Evolutionary conservation across 2,888 invertebrate species (phyloP), one percentile per base, ranked within the genome.

Genomic region (Rapana venosa): DNA sequence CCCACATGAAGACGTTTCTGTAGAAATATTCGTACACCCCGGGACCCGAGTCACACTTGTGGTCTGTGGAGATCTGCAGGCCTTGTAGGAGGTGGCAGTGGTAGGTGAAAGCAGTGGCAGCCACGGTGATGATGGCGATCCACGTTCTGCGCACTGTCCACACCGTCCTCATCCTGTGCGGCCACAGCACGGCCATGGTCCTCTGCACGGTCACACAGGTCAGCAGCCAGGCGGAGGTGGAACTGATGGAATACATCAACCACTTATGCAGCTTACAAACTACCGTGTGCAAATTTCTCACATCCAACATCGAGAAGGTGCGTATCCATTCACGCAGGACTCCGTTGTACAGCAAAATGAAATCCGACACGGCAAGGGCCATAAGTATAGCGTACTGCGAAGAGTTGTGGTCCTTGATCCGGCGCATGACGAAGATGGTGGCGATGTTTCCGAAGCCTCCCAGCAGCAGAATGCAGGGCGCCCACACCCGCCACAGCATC

Each of bases 201-300:
- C 87, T 30, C 87, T 87, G 87, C 22, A 66, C 74, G 4, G 87
- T 87, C 74, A 87, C 74, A 26, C 36, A 22, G 2, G 61, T 66
- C n/a, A 87, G 36, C 74, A 87, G 47, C 87, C 87, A 87, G 36
- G 87, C 87, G 0, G 87, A 70, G 8, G 26, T 36, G n/a, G 74
- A 47, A 47, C 11, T 74, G 47, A 35, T 13, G 47, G 36, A 11
- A 17, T 74, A 35, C 36, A 47, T 30, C 35, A 74, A 6, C 5
- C 30, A 83, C n/a, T 47, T 47, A 5, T 26, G 81, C 22, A 83
- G 22, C 47, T 83, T 81, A 4, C 81, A 83, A 22, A 47, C 47
- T 47, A n/a, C 74, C 5, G 26, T 26, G 26, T 83, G 81, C 47
- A 47, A 26, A 30, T 26, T 22, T 1, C 26, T 13, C 5, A 83